Percentiles rank a stretch among this genome's conserved stretches.
Evolutionary conservation across 2,888 invertebrate genomes (phyloP).

Genomic region (Conomelus anceps): DNA sequence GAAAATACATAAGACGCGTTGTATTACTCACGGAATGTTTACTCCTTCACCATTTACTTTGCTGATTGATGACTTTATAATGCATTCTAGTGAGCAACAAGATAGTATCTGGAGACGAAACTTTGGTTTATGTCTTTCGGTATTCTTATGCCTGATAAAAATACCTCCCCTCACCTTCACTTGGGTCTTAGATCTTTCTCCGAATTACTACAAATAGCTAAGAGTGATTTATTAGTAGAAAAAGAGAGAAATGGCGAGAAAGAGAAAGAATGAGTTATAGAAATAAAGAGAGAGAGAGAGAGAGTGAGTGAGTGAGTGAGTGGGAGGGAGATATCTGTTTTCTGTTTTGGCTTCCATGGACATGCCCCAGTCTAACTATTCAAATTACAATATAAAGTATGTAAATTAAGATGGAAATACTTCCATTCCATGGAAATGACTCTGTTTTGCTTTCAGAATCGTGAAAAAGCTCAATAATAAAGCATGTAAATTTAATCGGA

Average conservation of each 20-base stretch:
- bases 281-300: conserved; percentile 1
- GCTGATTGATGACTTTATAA: background rate
- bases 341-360: background rate
- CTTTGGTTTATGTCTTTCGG: background rate
- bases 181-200: background rate
- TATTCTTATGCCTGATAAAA: background rate
- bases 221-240: background rate
- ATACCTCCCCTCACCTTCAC: background rate
- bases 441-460: background rate
- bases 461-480: background rate
- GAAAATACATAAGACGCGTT: background rate
- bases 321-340: background rate
- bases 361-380: background rate
- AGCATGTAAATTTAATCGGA: background rate
- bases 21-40: background rate
- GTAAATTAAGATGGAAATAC: background rate
- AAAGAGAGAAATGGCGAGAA: background rate
- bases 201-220: background rate
- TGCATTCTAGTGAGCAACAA: background rate
- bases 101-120: background rate
- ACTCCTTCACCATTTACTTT: background rate
- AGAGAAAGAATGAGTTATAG: background rate
- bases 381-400: background rate
- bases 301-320: too few species aligned
- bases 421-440: background rate